Conservation (phyloP, 2,888 invertebrate species). For the Thereva nobilitata region DNA sequence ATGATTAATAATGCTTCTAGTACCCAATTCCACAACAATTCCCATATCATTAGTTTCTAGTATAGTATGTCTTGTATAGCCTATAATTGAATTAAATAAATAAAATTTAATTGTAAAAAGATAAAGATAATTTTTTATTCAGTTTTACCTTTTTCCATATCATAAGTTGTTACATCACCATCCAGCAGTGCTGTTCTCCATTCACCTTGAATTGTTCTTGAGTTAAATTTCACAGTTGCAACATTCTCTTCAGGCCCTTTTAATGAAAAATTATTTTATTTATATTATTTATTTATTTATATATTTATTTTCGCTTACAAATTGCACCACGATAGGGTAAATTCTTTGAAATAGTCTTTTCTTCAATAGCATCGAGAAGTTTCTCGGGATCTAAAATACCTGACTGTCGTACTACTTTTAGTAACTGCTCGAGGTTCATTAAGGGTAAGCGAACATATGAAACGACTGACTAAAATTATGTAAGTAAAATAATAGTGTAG, state of each 20-base stretch:
- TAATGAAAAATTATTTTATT: conserved; percentile 28
- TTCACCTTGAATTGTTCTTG: conserved; percentile 88
- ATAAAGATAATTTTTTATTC: not conserved
- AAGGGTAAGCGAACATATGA: conserved; percentile 79
- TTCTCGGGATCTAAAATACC: conserved; percentile 85
- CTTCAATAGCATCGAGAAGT: conserved; percentile 92
- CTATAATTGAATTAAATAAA: conserved; percentile 45
- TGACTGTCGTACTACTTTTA: conserved; percentile 87
- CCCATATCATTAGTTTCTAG: conserved; percentile 76
- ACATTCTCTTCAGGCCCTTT: conserved; percentile 90
- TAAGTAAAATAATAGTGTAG: not conserved
- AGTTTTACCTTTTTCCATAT: conserved; percentile 88
- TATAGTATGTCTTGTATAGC: conserved; percentile 87
- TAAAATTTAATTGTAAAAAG: not conserved
- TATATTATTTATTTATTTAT: conserved; percentile 14
- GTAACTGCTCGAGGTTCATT: conserved; percentile 83
- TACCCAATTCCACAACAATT: conserved; percentile 82
- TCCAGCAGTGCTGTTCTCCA: conserved; percentile 86
- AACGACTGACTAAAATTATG: conserved; percentile 61
- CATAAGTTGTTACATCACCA: conserved; percentile 84
- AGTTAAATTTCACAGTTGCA: conserved; percentile 77
- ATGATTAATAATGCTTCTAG: conserved; percentile 90
- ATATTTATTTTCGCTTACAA: conserved; percentile 59
- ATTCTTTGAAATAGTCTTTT: conserved; percentile 78
- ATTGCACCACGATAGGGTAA: conserved; percentile 84